These are phyloP conservation scores for Bombylius discolor DNA, from an alignment of 2,888 invertebrate species.

Conservation along the genomic window DNA sequence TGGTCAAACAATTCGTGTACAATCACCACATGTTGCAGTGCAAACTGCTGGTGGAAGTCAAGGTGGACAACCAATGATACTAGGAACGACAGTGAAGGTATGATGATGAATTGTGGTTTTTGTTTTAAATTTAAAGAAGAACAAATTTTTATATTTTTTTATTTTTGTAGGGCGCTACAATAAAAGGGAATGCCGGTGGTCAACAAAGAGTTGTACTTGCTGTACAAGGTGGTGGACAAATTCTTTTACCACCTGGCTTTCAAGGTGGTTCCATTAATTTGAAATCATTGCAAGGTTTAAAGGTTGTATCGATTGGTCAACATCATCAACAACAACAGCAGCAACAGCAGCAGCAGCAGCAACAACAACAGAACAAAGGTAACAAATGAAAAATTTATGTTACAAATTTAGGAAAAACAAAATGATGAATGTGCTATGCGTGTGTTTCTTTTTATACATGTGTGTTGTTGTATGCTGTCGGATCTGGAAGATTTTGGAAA, in stretches of 20 bases:
- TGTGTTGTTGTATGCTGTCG: too few relatives aligned
- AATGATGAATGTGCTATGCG: too few relatives aligned
- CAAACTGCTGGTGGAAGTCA: conserved; percentile 6
- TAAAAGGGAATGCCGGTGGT: conserved; percentile 22
- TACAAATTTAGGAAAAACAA: too few relatives aligned
- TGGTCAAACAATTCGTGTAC: conserved; percentile 29
- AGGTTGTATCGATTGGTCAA: conserved; percentile 44
- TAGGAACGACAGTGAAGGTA: conserved; percentile 15
- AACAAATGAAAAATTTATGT: background rate
- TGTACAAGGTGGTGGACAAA: conserved; percentile 44
- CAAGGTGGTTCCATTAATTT: conserved; percentile 47
- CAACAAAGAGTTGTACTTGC: conserved; percentile 40
- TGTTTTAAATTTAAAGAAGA: background rate
- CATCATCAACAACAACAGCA: conserved; percentile 18
- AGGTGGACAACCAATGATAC: conserved; percentile 7
- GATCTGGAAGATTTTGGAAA: too few relatives aligned
- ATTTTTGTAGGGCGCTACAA: conserved; percentile 16
- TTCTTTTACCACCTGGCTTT: conserved; percentile 47
- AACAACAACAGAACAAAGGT: background rate
- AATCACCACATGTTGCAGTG: conserved; percentile 17
- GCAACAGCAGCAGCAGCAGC: conserved; percentile 21
- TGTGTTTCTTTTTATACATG: too few relatives aligned
- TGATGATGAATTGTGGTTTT: background rate
- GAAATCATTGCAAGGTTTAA: conserved; percentile 47
- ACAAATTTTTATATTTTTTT: background rate